Evolutionary conservation across 2,797 vertebrate species (phyloP).

Genomic region (Pangasius larnaudii): DNA sequence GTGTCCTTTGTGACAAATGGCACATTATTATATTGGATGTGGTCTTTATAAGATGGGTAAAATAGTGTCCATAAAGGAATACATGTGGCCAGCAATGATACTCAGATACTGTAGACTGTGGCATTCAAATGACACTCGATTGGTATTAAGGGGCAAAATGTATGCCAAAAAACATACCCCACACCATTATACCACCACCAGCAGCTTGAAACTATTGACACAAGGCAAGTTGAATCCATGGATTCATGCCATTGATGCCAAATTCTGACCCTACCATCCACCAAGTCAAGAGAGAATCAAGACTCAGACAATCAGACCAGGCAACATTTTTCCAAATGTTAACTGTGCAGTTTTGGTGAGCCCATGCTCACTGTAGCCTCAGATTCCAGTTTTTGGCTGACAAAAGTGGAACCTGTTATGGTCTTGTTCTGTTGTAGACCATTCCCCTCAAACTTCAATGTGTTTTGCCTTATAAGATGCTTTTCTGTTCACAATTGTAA

Average conservation of each 20-base stretch:
- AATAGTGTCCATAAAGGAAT: background rate
- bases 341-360: background rate
- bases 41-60: background rate
- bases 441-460: background rate
- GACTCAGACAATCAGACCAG: too few species aligned
- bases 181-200: background rate
- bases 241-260: background rate
- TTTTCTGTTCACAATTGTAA: background rate
- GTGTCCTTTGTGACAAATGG: background rate
- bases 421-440: background rate
- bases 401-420: background rate
- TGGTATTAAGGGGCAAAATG: background rate
- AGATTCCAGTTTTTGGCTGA: background rate
- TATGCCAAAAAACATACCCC: background rate
- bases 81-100: background rate
- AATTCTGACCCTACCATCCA: background rate
- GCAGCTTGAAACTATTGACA: too few species aligned
- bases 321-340: background rate
- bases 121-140: background rate
- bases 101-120: too few species aligned
- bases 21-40: background rate
- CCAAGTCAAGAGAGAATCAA: too few species aligned
- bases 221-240: too few species aligned
- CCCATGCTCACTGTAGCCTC: background rate
- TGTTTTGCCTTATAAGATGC: background rate